A percentile compares a stretch with the other conserved stretches of the same genome.
These are phyloP conservation scores for Molorchus minor DNA, from an alignment of 2,888 invertebrate species.

Conservation along the genomic window DNA sequence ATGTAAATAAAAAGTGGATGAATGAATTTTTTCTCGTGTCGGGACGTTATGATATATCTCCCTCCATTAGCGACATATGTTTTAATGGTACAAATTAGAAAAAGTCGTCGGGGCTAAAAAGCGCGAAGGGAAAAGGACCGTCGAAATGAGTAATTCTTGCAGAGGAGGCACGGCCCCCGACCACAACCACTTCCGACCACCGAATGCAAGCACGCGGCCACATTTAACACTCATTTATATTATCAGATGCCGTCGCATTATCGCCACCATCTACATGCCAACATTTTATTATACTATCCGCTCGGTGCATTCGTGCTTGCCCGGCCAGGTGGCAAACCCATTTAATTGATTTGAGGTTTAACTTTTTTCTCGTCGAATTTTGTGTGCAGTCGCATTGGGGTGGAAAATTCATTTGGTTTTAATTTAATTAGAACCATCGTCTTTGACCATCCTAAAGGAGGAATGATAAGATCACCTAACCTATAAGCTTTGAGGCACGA, in stretches of 20 bases:
- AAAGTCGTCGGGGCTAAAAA: slow-evolving; percentile 1
- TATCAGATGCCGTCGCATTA: slow-evolving; percentile 49
- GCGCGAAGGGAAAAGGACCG: background rate
- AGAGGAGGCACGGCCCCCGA: slow-evolving; percentile 8
- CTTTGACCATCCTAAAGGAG: too few relatives aligned
- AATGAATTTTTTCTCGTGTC: too few relatives aligned
- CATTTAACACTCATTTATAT: slow-evolving; percentile 55
- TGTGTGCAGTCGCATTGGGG: slow-evolving; percentile 16
- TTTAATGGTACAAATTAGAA: slow-evolving; percentile 28
- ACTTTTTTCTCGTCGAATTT: slow-evolving; percentile 28
- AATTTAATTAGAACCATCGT: slow-evolving; percentile 5
- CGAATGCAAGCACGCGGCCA: slow-evolving; percentile 49
- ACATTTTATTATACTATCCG: slow-evolving; percentile 50
- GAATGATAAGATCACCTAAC: too few relatives aligned
- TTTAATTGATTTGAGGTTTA: slow-evolving; percentile 48
- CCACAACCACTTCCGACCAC: slow-evolving; percentile 37
- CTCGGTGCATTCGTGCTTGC: slow-evolving; percentile 30
- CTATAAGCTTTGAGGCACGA: too few relatives aligned
- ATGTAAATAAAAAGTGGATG: too few relatives aligned
- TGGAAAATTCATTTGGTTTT: slow-evolving; percentile 9
- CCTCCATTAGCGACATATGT: slow-evolving; percentile 28
- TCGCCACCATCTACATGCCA: slow-evolving; percentile 49
- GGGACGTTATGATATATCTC: too few relatives aligned
- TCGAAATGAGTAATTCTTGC: slow-evolving; percentile 14
- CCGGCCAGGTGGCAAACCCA: slow-evolving; percentile 45